A percentile compares a stretch with the other conserved stretches of the same genome.
These are phyloP conservation scores for Pachymerium ferrugineum DNA, from an alignment of 2,888 invertebrate species.

Conservation along the genomic window DNA sequence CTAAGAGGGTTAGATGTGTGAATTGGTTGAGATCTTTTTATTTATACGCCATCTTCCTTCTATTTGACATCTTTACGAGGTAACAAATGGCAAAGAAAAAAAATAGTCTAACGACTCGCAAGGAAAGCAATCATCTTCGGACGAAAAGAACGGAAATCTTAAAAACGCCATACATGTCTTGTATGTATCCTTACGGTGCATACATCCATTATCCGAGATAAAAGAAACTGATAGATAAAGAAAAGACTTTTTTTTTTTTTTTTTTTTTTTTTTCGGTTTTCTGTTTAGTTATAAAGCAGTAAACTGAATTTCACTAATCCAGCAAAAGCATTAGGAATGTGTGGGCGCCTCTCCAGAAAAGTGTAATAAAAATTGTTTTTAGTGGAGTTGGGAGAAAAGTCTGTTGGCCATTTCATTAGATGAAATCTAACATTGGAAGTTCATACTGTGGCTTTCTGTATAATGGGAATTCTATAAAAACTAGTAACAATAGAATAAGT, in stretches of 20 bases:
- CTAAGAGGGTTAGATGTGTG: neutral
- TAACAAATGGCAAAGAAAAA: slow-evolving; percentile 7
- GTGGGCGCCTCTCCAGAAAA: slow-evolving; percentile 1
- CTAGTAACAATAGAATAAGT: slow-evolving; percentile 14
- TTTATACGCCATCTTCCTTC: neutral
- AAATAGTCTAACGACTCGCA: neutral
- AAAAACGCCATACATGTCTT: neutral
- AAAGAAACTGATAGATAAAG: neutral
- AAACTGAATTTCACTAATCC: slow-evolving; percentile 3
- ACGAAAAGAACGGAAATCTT: slow-evolving; percentile 4
- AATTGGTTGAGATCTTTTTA: neutral
- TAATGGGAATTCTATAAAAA: slow-evolving; percentile 22
- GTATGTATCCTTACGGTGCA: neutral
- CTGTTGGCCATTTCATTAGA: slow-evolving; percentile 16
- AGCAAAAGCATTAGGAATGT: slow-evolving; percentile 16
- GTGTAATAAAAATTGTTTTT: slow-evolving; percentile 24
- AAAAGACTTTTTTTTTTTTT: neutral
- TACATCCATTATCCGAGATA: neutral
- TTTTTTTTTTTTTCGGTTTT: slow-evolving; percentile 1
- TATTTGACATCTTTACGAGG: slow-evolving; percentile 3
- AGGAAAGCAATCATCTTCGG: slow-evolving; percentile 19
- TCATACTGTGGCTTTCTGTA: slow-evolving; percentile 12
- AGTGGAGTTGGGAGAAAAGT: slow-evolving; percentile 17
- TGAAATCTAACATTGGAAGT: slow-evolving; percentile 25
- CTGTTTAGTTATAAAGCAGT: neutral